These are phyloP conservation scores for Sesia apiformis DNA, from an alignment of 2,888 invertebrate genomes.

Conservation along the genomic window DNA sequence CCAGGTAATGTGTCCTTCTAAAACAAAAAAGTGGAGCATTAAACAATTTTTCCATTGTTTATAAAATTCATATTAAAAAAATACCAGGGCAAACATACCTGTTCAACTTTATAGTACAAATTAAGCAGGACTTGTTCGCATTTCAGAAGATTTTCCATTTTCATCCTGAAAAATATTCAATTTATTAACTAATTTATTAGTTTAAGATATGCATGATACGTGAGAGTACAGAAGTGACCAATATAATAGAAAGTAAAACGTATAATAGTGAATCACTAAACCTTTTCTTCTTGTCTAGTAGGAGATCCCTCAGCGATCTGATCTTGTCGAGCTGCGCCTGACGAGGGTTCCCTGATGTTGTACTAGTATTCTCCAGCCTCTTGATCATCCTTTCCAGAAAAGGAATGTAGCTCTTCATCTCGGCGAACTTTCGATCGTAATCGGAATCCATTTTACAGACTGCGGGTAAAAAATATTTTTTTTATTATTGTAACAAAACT, in stretches of 20 bases:
- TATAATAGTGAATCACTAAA: conserved; percentile 7
- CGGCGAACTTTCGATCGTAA: conserved; percentile 77
- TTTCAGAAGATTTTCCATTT: conserved; percentile 78
- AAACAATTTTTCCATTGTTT: not conserved
- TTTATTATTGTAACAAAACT: too few species aligned
- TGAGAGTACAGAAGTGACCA: too few species aligned
- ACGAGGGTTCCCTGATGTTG: conserved; percentile 58
- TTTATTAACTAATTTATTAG: too few species aligned
- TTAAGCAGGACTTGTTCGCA: conserved; percentile 81
- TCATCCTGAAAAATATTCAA: conserved; percentile 69
- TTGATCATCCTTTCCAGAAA: conserved; percentile 81
- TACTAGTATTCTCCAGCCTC: conserved; percentile 70
- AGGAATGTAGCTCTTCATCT: conserved; percentile 82
- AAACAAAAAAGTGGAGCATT: conserved; percentile 15
- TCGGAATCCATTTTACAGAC: conserved; percentile 52
- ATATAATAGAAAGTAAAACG: not conserved
- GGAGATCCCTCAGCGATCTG: conserved; percentile 75
- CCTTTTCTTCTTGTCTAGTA: conserved; percentile 78
- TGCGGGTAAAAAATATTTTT: conserved; percentile 12
- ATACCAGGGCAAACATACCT: conserved; percentile 44
- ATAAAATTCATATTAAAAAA: conserved; percentile 1
- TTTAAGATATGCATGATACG: too few species aligned
- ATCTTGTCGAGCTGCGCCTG: conserved; percentile 78
- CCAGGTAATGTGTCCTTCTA: conserved; percentile 39
- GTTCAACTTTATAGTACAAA: conserved; percentile 78